Evolutionary conservation across 2,113 vertebrate species (phyloP).

Genomic region (Cichladusa arquata): DNA sequence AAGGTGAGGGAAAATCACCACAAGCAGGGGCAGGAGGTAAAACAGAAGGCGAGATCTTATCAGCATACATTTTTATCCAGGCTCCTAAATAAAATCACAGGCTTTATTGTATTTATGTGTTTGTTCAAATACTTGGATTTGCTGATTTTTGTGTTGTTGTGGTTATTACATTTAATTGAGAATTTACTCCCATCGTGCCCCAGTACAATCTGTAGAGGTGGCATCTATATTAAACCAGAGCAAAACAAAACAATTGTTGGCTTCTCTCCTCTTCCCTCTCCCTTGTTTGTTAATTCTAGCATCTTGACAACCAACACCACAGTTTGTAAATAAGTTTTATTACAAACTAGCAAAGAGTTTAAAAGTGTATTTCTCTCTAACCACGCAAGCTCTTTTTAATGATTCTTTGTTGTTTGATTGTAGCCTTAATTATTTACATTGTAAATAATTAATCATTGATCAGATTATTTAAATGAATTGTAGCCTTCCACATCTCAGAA

Average conservation of each 20-base stretch:
- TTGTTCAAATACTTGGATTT: background rate
- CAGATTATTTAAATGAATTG: background rate
- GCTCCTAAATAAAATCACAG: background rate
- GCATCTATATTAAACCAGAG: background rate
- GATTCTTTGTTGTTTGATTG: background rate
- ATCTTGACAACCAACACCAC: background rate
- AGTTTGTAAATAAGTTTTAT: background rate
- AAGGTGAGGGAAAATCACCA: background rate
- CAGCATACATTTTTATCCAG: background rate
- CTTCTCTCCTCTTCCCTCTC: background rate
- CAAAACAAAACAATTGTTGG: background rate
- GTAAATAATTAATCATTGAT: background rate
- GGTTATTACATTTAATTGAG: background rate
- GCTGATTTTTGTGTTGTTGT: background rate
- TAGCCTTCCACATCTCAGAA: background rate
- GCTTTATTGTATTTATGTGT: background rate
- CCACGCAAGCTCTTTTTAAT: background rate
- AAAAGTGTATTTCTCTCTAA: background rate
- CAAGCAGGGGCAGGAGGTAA: background rate
- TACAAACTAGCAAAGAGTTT: background rate
- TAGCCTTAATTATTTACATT: background rate
- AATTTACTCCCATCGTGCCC: background rate
- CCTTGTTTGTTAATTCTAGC: background rate
- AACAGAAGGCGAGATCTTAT: background rate
- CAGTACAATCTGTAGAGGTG: background rate